phyloP scores from a whole-genome alignment of 2,797 vertebrate genomes.

The Denticeps clupeoides region DNA sequence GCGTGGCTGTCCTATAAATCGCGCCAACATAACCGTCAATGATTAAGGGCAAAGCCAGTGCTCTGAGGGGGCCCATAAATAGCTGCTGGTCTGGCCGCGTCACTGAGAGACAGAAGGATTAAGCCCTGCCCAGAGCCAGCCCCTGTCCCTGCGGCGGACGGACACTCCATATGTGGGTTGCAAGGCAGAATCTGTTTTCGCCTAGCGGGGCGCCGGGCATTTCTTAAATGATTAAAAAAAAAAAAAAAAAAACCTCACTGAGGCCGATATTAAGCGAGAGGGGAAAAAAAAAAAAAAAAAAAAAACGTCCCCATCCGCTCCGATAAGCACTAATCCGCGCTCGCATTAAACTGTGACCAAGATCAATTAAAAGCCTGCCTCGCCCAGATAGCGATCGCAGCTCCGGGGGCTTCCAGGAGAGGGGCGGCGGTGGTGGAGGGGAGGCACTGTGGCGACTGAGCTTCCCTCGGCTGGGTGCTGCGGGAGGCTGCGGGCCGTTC shows the following conservation, averaged over 20 bases:
- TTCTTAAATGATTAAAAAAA: no score
- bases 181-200: no score
- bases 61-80: conserved; percentile 31
- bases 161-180: no score
- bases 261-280: no score
- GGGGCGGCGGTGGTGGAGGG: no score
- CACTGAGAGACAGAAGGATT: conserved; percentile 48
- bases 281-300: no score
- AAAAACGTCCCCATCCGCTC: conserved; percentile 44
- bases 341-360: conserved; percentile 65
- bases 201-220: no score
- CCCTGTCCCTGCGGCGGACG: conserved; percentile 35
- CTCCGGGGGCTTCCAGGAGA: conserved; percentile 5
- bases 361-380: conserved; percentile 70
- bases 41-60: conserved; percentile 44
- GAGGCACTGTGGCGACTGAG: conserved; percentile 12
- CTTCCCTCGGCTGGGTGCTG: no score
- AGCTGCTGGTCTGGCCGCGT: conserved; percentile 20
- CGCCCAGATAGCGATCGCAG: conserved; percentile 61
- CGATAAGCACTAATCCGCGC: conserved; percentile 65
- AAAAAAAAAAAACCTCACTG: no score
- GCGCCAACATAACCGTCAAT: conserved; percentile 41
- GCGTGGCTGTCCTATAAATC: conserved; percentile 41
- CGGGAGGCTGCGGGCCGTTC: no score
- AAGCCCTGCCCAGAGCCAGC: conserved; percentile 42